Percentiles rank a stretch among this genome's conserved stretches.
Conservation (phyloP, 1,140 invertebrate species). For the Reticulitermes speratus region DNA sequence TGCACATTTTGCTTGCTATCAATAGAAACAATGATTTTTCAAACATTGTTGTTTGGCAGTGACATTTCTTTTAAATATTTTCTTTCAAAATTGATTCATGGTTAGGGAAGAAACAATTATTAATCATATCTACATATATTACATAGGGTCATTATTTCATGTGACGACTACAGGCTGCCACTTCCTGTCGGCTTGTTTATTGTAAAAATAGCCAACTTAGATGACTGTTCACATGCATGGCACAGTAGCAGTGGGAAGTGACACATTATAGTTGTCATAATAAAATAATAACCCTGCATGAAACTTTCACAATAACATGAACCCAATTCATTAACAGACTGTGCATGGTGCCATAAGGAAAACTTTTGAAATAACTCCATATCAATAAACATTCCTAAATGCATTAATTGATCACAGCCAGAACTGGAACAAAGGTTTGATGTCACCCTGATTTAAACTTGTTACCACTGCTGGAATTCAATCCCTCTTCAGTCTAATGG, state of each 20-base stretch:
- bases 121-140: not conserved
- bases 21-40: not conserved
- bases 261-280: no score
- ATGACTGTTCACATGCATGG: no score
- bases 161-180: no score
- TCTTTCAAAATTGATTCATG: constrained; percentile 8
- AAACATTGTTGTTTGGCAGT: not conserved
- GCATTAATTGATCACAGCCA: constrained; percentile 2
- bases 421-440: constrained; percentile 7
- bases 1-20: not conserved
- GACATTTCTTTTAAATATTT: not conserved
- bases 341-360: constrained; percentile 13
- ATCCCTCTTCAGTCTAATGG: not conserved
- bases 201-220: no score
- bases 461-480: not conserved
- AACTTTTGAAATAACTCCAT: not conserved
- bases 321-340: constrained; percentile 7
- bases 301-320: constrained; percentile 8
- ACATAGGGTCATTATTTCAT: not conserved
- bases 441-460: constrained; percentile 16
- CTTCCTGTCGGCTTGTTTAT: no score
- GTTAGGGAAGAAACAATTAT: constrained; percentile 11
- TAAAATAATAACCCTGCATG: not conserved
- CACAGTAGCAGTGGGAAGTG: no score
- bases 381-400: constrained; percentile 6